A percentile compares a stretch with the other conserved stretches of the same genome.
Evolutionary conservation across 30 jellyfish, hydroid and myxozoan genomes (phyloP).

Genomic region (Hydractinia echinata): DNA sequence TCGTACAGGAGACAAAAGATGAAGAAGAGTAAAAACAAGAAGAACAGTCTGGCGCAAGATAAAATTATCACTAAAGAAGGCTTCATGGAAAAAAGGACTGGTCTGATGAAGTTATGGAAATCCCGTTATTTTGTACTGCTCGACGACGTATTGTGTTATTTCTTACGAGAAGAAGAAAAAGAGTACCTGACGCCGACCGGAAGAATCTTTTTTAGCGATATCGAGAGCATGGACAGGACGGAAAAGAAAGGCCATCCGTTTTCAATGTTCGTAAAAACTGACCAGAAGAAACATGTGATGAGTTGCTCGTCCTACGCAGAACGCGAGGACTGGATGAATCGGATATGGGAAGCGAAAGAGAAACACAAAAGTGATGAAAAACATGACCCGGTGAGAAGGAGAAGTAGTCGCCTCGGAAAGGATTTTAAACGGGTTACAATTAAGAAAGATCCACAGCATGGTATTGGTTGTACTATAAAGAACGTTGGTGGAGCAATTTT

Average conservation of each 20-base stretch:
- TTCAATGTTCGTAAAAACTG: slow-evolving; percentile 51
- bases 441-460: slow-evolving; percentile 78
- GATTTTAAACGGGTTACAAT: slow-evolving; percentile 73
- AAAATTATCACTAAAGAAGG: slow-evolving; percentile 57
- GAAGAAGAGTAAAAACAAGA: not conserved
- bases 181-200: slow-evolving; percentile 75
- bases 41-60: not conserved
- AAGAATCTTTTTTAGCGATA: slow-evolving; percentile 66
- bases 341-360: slow-evolving; percentile 55
- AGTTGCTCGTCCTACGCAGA: slow-evolving; percentile 72
- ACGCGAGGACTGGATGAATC: slow-evolving; percentile 57
- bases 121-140: slow-evolving; percentile 66
- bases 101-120: slow-evolving; percentile 65
- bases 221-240: slow-evolving; percentile 36
- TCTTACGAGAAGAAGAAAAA: slow-evolving; percentile 69
- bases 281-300: slow-evolving; percentile 56
- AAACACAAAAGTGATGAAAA: slow-evolving; percentile 52
- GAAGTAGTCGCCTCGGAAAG: slow-evolving; percentile 71
- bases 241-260: slow-evolving; percentile 68
- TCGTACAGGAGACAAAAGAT: too few relatives aligned
- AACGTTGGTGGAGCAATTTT: slow-evolving; percentile 89
- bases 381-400: slow-evolving; percentile 74
- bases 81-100: slow-evolving; percentile 70
- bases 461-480: slow-evolving; percentile 87
- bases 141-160: slow-evolving; percentile 62